Evolutionary conservation across 53 echinoderm and acorn worm genomes (phyloP).

Genomic region (Patiria pectinifera): DNA sequence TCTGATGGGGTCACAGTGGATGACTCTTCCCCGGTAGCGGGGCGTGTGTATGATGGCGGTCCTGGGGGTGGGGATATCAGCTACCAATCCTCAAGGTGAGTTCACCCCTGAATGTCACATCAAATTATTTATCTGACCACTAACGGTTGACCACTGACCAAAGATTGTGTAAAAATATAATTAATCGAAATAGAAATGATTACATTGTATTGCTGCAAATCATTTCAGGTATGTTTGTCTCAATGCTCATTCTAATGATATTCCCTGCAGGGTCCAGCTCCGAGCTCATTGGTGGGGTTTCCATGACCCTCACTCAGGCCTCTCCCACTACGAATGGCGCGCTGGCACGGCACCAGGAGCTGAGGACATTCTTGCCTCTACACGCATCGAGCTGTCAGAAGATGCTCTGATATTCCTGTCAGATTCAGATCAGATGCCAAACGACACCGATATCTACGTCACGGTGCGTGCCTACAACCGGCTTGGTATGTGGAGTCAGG

Average conservation of each 20-base stretch:
- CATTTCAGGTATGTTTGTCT: neutral
- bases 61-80: neutral
- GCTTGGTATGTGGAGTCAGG: slow-evolving; percentile 51
- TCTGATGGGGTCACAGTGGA: slow-evolving; percentile 62
- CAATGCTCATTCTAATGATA: neutral
- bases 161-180: neutral
- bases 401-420: slow-evolving; percentile 36
- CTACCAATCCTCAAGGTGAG: slow-evolving; percentile 41
- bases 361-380: slow-evolving; percentile 50
- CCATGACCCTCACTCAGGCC: slow-evolving; percentile 67
- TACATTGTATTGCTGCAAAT: neutral
- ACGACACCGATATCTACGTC: slow-evolving; percentile 38
- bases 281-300: slow-evolving; percentile 75
- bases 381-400: slow-evolving; percentile 23
- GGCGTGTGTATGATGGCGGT: slow-evolving; percentile 36
- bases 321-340: slow-evolving; percentile 67
- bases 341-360: slow-evolving; percentile 67
- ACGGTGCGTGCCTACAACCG: slow-evolving; percentile 62
- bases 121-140: no score
- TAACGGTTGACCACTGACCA: no score
- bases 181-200: no score
- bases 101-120: no score
- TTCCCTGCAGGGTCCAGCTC: slow-evolving; percentile 28
- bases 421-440: slow-evolving; percentile 12
- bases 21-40: slow-evolving; percentile 23